These are phyloP conservation scores for Nothura maculosa DNA, from an alignment of 2,797 vertebrate genomes.

Conservation along the genomic window DNA sequence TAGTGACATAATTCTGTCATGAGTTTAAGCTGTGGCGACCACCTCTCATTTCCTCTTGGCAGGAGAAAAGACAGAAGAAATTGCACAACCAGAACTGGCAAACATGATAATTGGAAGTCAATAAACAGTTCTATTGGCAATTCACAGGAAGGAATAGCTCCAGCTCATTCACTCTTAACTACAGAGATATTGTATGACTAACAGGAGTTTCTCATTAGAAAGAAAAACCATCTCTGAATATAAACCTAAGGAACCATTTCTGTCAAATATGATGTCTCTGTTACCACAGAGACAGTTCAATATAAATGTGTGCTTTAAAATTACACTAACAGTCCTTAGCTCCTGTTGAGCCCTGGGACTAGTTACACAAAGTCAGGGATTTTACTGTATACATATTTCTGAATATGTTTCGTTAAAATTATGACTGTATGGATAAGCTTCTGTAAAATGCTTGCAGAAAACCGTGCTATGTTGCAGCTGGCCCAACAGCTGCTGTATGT, in stretches of 20 bases:
- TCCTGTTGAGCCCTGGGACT: not conserved
- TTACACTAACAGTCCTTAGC: not conserved
- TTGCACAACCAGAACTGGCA: not conserved
- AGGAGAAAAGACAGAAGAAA: not conserved
- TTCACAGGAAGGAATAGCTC: not conserved
- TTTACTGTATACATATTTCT: conserved; percentile 15
- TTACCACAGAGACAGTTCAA: not conserved
- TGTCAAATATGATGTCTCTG: not conserved
- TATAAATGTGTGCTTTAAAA: conserved; percentile 12
- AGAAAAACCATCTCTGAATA: not conserved
- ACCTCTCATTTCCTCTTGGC: not conserved
- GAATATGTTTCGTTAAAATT: conserved; percentile 40
- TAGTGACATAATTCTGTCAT: not conserved
- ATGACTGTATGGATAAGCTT: conserved; percentile 16
- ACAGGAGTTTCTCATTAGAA: not conserved
- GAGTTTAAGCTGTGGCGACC: not conserved
- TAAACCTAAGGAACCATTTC: not conserved
- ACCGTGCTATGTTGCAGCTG: conserved; percentile 50
- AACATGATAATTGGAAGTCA: conserved; percentile 33
- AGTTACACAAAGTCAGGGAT: not conserved
- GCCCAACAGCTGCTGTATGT: conserved; percentile 51
- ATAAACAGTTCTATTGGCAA: not conserved
- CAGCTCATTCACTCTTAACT: not conserved
- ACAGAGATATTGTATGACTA: not conserved
- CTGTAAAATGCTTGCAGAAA: conserved; percentile 45